These are phyloP conservation scores for Portevinia maculata DNA, from an alignment of 2,888 invertebrate genomes.

Conservation along the genomic window DNA sequence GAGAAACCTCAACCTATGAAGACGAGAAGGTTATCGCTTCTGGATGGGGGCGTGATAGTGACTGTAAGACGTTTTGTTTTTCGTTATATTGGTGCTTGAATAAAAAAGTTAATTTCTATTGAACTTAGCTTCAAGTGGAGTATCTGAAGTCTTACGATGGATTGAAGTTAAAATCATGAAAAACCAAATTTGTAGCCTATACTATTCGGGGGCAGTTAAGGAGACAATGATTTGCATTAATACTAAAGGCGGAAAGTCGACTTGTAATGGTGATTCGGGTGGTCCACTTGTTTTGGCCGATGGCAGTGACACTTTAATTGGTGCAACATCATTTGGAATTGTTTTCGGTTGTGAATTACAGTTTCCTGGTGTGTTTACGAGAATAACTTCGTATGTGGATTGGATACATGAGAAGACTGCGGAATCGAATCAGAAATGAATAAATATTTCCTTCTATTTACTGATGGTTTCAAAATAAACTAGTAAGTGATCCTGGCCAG, in stretches of 20 bases:
- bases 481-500: too few species aligned
- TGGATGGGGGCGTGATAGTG: conserved; percentile 80
- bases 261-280: conserved; percentile 81
- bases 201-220: conserved; percentile 75
- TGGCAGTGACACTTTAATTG: conserved; percentile 77
- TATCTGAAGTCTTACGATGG: conserved; percentile 77
- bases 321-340: conserved; percentile 80
- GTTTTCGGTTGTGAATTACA: conserved; percentile 79
- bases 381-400: conserved; percentile 78
- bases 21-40: conserved; percentile 77
- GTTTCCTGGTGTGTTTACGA: conserved; percentile 81
- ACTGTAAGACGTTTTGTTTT: conserved; percentile 73
- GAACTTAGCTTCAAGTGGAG: conserved; percentile 33
- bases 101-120: not conserved
- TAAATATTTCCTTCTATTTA: too few species aligned
- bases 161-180: conserved; percentile 76
- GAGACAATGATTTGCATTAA: conserved; percentile 78
- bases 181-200: conserved; percentile 76
- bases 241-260: conserved; percentile 77
- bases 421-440: conserved; percentile 74
- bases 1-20: conserved; percentile 73
- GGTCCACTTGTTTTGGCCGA: conserved; percentile 79
- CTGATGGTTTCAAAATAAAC: not conserved
- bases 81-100: not conserved
- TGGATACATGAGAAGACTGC: conserved; percentile 78